Conservation (phyloP, 2,797 vertebrate genomes). For the Astyanax mexicanus region DNA sequence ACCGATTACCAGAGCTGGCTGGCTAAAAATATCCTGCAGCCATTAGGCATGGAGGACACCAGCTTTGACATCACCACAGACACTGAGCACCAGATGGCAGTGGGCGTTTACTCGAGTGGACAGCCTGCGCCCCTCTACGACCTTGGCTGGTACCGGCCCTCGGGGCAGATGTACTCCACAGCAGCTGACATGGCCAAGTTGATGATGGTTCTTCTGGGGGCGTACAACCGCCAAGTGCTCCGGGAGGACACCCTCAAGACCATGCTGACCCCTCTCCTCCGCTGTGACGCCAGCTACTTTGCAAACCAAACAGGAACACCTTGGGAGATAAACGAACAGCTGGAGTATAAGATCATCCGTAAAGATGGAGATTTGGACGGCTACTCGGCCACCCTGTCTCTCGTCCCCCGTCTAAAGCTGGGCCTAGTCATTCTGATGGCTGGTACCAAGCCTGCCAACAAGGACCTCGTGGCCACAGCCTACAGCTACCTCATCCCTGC, state of each 20-base stretch:
- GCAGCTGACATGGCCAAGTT: constrained; percentile 89
- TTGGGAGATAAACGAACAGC: constrained; percentile 89
- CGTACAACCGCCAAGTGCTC: constrained; percentile 75
- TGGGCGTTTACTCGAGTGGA: constrained; percentile 85
- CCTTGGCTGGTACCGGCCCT: constrained; percentile 92
- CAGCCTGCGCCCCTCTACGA: constrained; percentile 86
- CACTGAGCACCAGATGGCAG: constrained; percentile 79
- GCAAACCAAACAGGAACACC: constrained; percentile 89
- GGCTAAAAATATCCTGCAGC: constrained; percentile 81
- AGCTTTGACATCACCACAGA: constrained; percentile 82
- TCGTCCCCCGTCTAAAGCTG: constrained; percentile 86
- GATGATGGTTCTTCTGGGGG: constrained; percentile 83
- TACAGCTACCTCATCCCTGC: constrained; percentile 86
- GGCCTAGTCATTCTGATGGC: constrained; percentile 89
- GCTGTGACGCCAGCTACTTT: constrained; percentile 86
- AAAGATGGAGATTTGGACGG: constrained; percentile 93
- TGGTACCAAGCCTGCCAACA: constrained; percentile 80
- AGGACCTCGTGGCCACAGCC: constrained; percentile 78
- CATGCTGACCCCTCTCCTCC: constrained; percentile 84
- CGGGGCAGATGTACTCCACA: constrained; percentile 93
- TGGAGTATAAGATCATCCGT: constrained; percentile 84
- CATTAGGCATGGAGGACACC: constrained; percentile 87
- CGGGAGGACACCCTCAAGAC: constrained; percentile 83
- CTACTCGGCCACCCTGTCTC: constrained; percentile 86
- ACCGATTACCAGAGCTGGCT: constrained; percentile 89